Conservation (phyloP, 30 jellyfish, hydroid and myxozoan genomes). For the Cassiopea andromeda region DNA sequence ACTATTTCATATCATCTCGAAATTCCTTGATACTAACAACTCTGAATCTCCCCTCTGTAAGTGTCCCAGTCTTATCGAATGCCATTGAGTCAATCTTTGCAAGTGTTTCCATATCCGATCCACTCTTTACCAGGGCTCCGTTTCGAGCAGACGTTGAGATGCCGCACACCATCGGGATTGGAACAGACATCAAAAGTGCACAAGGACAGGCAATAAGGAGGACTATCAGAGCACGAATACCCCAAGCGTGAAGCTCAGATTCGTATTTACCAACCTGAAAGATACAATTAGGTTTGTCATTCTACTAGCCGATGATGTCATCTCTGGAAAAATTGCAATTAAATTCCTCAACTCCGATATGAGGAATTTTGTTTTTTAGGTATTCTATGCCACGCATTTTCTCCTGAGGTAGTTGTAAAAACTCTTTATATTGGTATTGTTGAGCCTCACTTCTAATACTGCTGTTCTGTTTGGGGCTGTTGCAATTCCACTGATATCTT, state of each 20-base stretch:
- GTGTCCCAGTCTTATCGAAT: slow-evolving; percentile 95
- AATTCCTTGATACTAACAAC: slow-evolving; percentile 49
- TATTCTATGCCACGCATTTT: no score
- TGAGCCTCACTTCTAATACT: no score
- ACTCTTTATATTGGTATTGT: no score
- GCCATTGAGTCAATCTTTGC: slow-evolving; percentile 74
- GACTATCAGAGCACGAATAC: slow-evolving; percentile 82
- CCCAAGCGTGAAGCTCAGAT: slow-evolving; percentile 72
- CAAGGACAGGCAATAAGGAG: slow-evolving; percentile 94
- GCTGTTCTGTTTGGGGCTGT: no score
- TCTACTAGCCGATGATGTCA: no score
- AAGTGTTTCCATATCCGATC: slow-evolving; percentile 75
- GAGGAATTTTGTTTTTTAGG: no score
- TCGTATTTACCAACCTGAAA: slow-evolving; percentile 67
- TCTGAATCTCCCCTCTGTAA: slow-evolving; percentile 95
- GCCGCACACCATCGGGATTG: slow-evolving; percentile 88
- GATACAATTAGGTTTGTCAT: neutral
- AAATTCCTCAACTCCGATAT: no score
- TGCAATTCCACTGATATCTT: no score
- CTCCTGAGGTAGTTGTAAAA: no score
- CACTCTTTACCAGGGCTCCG: slow-evolving; percentile 87
- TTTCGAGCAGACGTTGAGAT: slow-evolving; percentile 84
- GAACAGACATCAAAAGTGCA: slow-evolving; percentile 91
- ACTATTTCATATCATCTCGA: slow-evolving; percentile 34
- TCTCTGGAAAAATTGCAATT: no score